Conservation (phyloP, 2,113 vertebrate genomes). For the Odobenus rosmarus region DNA sequence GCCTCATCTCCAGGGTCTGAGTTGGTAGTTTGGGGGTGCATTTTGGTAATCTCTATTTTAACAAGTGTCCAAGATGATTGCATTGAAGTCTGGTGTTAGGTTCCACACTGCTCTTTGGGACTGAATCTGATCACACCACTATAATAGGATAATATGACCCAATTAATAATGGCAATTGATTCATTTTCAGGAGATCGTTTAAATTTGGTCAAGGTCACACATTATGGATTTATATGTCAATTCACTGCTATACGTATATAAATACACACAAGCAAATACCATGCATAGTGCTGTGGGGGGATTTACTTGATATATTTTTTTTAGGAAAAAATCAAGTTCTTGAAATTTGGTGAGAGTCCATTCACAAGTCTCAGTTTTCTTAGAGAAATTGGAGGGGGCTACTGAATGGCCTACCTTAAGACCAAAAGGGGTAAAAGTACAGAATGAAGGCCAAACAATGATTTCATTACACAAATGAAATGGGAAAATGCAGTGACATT, state of each 20-base stretch:
- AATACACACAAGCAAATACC: no score
- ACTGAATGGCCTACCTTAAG: conserved; percentile 54
- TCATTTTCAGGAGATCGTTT: neutral
- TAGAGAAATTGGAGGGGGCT: neutral
- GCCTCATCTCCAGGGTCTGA: neutral
- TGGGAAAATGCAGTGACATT: conserved; percentile 78
- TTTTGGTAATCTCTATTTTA: neutral
- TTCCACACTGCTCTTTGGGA: neutral
- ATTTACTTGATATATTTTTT: neutral
- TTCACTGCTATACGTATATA: neutral
- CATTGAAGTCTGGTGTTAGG: neutral
- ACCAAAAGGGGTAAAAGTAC: conserved; percentile 67
- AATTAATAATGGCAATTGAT: neutral
- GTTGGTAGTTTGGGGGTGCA: neutral
- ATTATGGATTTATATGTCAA: neutral
- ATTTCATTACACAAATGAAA: conserved; percentile 82
- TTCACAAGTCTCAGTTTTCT: neutral
- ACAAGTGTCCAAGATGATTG: neutral
- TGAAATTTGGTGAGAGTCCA: neutral
- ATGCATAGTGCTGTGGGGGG: neutral
- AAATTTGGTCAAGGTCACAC: neutral
- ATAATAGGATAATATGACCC: no score
- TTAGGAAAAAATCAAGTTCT: neutral
- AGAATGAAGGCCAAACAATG: conserved; percentile 66
- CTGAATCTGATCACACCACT: neutral